These are phyloP conservation scores for Caenorhabditis sulstoni DNA, from an alignment of 2,888 invertebrate species.

Conservation along the genomic window DNA sequence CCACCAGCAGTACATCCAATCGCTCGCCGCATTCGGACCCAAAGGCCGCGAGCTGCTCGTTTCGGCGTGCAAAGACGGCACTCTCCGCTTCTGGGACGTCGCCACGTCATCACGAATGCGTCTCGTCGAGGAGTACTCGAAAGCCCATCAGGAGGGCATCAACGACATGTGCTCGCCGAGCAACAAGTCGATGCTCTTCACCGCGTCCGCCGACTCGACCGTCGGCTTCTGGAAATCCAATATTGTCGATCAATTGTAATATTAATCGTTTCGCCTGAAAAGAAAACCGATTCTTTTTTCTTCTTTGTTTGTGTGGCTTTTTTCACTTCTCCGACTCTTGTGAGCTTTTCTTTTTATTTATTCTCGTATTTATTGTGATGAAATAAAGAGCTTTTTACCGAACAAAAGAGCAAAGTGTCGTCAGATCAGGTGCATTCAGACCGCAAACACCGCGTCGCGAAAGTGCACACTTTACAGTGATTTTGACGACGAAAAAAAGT, in stretches of 20 bases:
- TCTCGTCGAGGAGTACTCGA: constrained; percentile 66
- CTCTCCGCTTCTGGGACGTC: constrained; percentile 87
- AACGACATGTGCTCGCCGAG: constrained; percentile 86
- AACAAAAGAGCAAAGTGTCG: background rate
- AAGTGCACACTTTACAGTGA: no score
- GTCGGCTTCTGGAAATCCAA: constrained; percentile 60
- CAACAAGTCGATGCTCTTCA: constrained; percentile 85
- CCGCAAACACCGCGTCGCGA: no score
- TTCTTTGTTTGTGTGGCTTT: constrained; percentile 7
- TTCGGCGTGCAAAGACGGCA: constrained; percentile 87
- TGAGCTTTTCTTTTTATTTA: constrained; percentile 9
- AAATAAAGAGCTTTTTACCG: constrained; percentile 30
- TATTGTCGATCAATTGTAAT: constrained; percentile 23
- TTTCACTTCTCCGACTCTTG: no score
- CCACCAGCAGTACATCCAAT: constrained; percentile 69
- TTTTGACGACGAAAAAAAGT: no score
- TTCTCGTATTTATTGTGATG: constrained; percentile 34
- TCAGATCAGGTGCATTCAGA: background rate
- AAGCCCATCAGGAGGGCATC: constrained; percentile 83
- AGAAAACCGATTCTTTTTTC: no score
- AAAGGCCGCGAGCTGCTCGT: constrained; percentile 51
- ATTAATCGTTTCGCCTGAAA: background rate
- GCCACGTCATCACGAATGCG: constrained; percentile 85
- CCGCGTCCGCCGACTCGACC: constrained; percentile 84
- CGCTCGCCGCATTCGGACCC: constrained; percentile 51